Evolutionary conservation across 2,797 vertebrate genomes (phyloP), one percentile per base, ranked within the genome.

Genomic region (Coracias cyanogaster): DNA sequence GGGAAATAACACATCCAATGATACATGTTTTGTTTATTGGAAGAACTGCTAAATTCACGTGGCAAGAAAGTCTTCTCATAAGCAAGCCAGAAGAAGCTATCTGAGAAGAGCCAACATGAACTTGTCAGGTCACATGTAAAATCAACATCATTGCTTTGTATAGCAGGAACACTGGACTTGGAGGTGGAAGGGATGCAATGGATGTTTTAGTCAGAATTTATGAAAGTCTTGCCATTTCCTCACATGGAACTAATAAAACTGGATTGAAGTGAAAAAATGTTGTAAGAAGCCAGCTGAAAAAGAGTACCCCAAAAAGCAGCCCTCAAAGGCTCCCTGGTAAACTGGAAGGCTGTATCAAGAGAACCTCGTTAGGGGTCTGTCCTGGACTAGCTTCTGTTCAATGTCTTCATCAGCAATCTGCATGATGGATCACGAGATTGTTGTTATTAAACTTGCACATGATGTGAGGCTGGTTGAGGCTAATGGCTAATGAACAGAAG

Each of bases 51-150:
- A 51, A 70, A 80, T 66, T 88, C 0, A 0, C 4, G 2, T 16
- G 52, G 64, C 64, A 51, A 80, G 43, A 85, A 88, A 88, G 43
- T 45, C 21, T 83, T 61, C 66, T 82, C 5, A 3, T 14, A 82
- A 90, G 66, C 66, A 84, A 76, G 45, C 28, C 28, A 52, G 54
- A 22, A 91, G 81, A 93, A 79, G 48, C 72, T 77, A 81, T 28
- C 37, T 51, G 70, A 31, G 43, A 77, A 77, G 35, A 92, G 78
- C 52, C 84, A 95, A 64, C 22, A 11, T 1, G 24, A 85, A 79
- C 90, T 89, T 92, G 74, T 82, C 78, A 60, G 71, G 74, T 80
- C 77, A 90, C n/a, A 90, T 21, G 25, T 51, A 90, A 86, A 89
- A 43, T 46, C 33, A 93, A 31, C 19, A 58, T 58, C 33, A 65